Percentiles rank a stretch among this genome's conserved stretches.
phyloP scores from a whole-genome alignment of 1,140 invertebrate species.

The Apis florea region DNA sequence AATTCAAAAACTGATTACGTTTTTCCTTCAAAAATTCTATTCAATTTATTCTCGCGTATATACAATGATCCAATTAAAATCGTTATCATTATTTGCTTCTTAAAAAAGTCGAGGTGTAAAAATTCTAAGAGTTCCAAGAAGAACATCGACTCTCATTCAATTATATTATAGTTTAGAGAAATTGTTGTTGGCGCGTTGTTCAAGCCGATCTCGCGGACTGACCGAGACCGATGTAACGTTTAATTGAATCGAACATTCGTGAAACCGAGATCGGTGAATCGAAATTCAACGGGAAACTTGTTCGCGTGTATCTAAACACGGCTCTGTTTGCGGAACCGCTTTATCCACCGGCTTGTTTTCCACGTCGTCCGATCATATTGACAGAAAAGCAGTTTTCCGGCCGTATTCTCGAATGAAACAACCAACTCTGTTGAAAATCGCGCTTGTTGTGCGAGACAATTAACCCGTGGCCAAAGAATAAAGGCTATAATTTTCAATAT shows the following conservation, averaged over 20 bases:
- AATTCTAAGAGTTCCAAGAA: too few species aligned
- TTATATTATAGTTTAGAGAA: not conserved
- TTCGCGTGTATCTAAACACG: conserved; percentile 27
- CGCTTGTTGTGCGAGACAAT: too few species aligned
- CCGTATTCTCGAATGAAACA: not conserved
- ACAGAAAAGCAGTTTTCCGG: not conserved
- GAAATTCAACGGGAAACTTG: conserved; percentile 26
- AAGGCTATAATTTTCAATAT: too few species aligned
- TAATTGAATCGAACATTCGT: conserved; percentile 21
- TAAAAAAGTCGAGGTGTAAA: too few species aligned
- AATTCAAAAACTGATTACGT: too few species aligned
- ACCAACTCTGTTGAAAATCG: not conserved
- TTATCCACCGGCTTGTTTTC: conserved; percentile 11
- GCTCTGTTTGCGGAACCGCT: not conserved
- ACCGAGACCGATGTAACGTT: not conserved
- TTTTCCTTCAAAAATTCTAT: too few species aligned
- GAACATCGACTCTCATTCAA: too few species aligned
- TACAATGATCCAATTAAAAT: too few species aligned
- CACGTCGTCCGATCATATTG: not conserved
- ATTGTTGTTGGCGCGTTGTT: not conserved
- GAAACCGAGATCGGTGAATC: not conserved
- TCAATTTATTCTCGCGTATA: too few species aligned
- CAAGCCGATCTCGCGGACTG: not conserved
- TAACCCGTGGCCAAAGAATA: too few species aligned
- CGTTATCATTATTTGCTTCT: too few species aligned